phyloP scores from a whole-genome alignment of 2,888 invertebrate species.

The Trypoxylon attenuatum region DNA sequence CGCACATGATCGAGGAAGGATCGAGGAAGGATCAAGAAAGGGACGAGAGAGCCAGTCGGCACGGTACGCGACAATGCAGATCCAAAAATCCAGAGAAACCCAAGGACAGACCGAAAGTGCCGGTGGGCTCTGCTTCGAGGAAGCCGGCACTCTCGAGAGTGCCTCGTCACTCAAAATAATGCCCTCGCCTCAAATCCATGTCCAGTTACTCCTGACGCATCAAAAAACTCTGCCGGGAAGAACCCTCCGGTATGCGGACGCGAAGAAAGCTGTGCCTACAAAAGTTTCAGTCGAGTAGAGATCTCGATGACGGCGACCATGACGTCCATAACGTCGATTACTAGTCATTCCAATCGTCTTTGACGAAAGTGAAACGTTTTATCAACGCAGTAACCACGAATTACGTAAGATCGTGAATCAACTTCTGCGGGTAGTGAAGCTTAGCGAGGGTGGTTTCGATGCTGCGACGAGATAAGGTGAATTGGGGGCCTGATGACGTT shows the following conservation, averaged over 20 bases:
- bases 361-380: too few species aligned
- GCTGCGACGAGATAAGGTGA: slow-evolving; percentile 44
- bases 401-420: too few species aligned
- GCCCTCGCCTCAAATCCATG: neutral
- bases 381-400: too few species aligned
- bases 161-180: slow-evolving; percentile 6
- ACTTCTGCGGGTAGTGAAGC: slow-evolving; percentile 22
- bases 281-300: too few species aligned
- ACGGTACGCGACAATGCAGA: slow-evolving; percentile 28
- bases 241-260: too few species aligned
- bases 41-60: slow-evolving; percentile 25
- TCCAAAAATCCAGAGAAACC: slow-evolving; percentile 24
- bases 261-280: too few species aligned
- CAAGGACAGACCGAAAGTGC: slow-evolving; percentile 11
- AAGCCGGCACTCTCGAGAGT: neutral
- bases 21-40: neutral
- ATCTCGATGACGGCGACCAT: too few species aligned
- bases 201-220: neutral
- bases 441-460: slow-evolving; percentile 47
- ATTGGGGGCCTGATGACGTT: slow-evolving; percentile 43
- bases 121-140: neutral
- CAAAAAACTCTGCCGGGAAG: neutral
- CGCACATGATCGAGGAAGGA: slow-evolving; percentile 43
- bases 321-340: too few species aligned
- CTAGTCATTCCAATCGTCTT: too few species aligned